Evolutionary conservation across 2,113 vertebrate genomes (phyloP).

Genomic region (Pelvicachromis taeniatus): DNA sequence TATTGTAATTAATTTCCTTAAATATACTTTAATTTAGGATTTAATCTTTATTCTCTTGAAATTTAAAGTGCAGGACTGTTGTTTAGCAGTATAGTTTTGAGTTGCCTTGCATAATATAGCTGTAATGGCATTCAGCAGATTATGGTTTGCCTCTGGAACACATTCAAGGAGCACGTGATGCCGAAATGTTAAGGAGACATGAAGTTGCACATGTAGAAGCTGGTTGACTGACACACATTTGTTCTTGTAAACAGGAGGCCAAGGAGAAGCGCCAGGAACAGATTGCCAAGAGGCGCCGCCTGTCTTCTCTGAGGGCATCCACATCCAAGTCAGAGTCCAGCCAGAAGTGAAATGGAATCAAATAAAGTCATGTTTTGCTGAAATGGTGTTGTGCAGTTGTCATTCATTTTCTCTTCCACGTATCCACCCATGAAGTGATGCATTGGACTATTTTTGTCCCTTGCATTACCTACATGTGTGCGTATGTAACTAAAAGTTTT

Average conservation of each 20-base stretch:
- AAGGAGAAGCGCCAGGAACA: constrained; percentile 98
- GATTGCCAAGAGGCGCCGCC: constrained; percentile 95
- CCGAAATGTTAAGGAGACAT: background rate
- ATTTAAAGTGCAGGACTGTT: background rate
- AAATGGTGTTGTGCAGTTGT: background rate
- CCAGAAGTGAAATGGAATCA: constrained; percentile 84
- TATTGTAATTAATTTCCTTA: background rate
- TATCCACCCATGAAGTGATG: background rate
- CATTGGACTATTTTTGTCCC: background rate
- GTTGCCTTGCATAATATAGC: background rate
- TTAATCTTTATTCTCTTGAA: background rate
- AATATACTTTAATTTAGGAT: background rate
- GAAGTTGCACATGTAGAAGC: background rate
- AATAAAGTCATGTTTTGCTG: constrained; percentile 78
- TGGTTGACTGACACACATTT: background rate
- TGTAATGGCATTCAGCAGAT: background rate
- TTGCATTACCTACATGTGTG: background rate
- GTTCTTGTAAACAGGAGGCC: constrained; percentile 81
- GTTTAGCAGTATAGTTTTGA: background rate
- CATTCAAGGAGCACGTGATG: background rate
- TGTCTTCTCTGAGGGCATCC: constrained; percentile 95
- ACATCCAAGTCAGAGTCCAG: constrained; percentile 98
- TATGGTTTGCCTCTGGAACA: background rate
- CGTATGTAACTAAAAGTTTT: background rate
- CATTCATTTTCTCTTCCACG: background rate